Evolutionary conservation across 2,888 invertebrate genomes (phyloP).

Genomic region (Drosophila recens): DNA sequence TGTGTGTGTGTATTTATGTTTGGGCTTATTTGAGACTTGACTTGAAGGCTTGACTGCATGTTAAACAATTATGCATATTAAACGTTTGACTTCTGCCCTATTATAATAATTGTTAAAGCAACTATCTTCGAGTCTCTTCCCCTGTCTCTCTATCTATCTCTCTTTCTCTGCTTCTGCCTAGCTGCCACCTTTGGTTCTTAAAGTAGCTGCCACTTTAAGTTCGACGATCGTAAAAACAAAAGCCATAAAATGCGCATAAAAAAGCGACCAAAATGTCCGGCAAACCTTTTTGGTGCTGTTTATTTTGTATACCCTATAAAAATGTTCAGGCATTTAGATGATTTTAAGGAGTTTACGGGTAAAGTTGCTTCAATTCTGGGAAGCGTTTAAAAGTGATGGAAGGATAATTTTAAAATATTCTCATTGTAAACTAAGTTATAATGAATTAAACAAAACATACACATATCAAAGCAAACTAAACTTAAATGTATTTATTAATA

Average conservation of each 20-base stretch:
- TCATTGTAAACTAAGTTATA: neutral
- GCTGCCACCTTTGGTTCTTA: slow-evolving; percentile 13
- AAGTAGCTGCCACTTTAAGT: slow-evolving; percentile 46
- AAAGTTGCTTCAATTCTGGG: too few relatives aligned
- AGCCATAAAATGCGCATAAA: slow-evolving; percentile 58
- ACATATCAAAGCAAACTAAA: neutral
- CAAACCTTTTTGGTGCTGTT: slow-evolving; percentile 43
- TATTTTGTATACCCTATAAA: slow-evolving; percentile 40
- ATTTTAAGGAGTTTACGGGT: neutral
- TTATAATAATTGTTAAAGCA: slow-evolving; percentile 23
- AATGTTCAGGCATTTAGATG: neutral
- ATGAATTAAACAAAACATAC: neutral
- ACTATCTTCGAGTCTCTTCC: neutral
- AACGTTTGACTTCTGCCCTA: slow-evolving; percentile 37
- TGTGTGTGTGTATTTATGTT: slow-evolving; percentile 21
- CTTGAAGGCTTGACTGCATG: slow-evolving; percentile 33
- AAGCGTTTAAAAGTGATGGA: neutral
- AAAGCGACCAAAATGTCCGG: slow-evolving; percentile 34
- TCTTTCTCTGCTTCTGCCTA: neutral
- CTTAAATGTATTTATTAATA: neutral
- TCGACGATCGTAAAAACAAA: slow-evolving; percentile 54
- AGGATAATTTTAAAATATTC: neutral
- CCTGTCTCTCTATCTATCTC: neutral
- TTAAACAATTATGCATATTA: slow-evolving; percentile 74
- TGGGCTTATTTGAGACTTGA: slow-evolving; percentile 60